Conservation (phyloP, 2,113 vertebrate species). For the Okapia johnstoni region DNA sequence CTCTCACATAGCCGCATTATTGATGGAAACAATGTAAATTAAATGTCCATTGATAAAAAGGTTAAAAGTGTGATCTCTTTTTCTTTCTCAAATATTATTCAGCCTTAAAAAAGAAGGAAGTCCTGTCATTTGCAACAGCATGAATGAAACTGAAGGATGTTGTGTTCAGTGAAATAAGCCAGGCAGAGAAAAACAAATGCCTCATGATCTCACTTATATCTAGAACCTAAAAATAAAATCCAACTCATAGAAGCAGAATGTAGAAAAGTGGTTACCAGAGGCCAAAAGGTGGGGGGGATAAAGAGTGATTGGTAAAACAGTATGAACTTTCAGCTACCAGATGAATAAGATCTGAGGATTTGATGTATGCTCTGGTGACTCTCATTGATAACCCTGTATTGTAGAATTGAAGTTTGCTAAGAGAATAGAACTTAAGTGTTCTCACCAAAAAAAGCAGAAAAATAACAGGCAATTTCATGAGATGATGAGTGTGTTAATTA, state of each 20-base stretch:
- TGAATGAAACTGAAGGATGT: not conserved
- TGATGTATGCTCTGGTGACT: not conserved
- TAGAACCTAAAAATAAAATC: not conserved
- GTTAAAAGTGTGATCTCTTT: not conserved
- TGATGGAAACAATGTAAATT: not conserved
- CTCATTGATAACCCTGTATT: not conserved
- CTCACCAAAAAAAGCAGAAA: not conserved
- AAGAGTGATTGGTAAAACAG: not conserved
- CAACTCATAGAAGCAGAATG: not conserved
- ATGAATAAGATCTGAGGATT: not conserved
- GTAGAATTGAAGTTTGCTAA: not conserved
- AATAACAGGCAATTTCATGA: not conserved
- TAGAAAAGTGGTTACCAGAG: not conserved
- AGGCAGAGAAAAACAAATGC: not conserved
- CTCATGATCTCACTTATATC: not conserved
- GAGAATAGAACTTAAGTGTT: not conserved
- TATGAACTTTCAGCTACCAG: not conserved
- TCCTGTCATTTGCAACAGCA: not conserved
- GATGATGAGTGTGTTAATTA: not conserved
- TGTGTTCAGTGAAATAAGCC: not conserved
- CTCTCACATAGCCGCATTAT: not conserved
- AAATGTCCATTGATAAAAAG: not conserved
- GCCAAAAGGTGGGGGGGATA: not conserved
- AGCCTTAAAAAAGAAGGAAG: not conserved
- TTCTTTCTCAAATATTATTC: not conserved